A percentile compares a stretch with the other conserved stretches of the same genome.
Conservation (phyloP, 2,888 invertebrate species). For the Atherix ibis region DNA sequence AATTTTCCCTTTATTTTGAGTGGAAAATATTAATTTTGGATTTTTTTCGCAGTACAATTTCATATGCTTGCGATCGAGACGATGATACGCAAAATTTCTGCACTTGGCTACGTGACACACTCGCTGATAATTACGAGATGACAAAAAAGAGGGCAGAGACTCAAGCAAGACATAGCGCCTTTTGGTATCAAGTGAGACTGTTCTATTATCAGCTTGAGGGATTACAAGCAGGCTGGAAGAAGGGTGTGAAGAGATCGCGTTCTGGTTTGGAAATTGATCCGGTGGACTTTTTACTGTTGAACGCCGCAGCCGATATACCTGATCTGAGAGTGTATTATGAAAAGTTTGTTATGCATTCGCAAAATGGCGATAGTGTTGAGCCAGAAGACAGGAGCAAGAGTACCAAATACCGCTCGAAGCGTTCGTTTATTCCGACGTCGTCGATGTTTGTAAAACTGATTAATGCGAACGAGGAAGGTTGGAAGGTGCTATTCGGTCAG, state of each 20-base stretch:
- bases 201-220: constrained; percentile 67
- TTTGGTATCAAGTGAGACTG: constrained; percentile 71
- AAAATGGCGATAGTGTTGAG: constrained; percentile 36
- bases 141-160: constrained; percentile 46
- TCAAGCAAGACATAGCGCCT: constrained; percentile 42
- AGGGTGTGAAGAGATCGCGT: constrained; percentile 47
- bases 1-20: not conserved
- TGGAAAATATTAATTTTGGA: not conserved
- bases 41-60: constrained; percentile 29
- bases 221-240: constrained; percentile 56
- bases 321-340: constrained; percentile 36
- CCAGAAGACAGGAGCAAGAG: too few relatives aligned
- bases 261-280: constrained; percentile 42
- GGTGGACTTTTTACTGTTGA: constrained; percentile 56
- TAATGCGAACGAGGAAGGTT: constrained; percentile 10
- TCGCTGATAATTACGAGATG: constrained; percentile 45
- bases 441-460: constrained; percentile 23
- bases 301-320: constrained; percentile 57
- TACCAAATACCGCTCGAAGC: constrained; percentile 32
- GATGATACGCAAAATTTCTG: constrained; percentile 28
- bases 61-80: constrained; percentile 28
- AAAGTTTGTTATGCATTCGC: constrained; percentile 22
- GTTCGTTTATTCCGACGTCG: constrained; percentile 21
- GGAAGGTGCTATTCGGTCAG: constrained; percentile 57
- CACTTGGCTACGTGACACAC: constrained; percentile 35